These are phyloP conservation scores for Nycticebus coucang DNA, from an alignment of 2,113 vertebrate genomes.

Conservation along the genomic window DNA sequence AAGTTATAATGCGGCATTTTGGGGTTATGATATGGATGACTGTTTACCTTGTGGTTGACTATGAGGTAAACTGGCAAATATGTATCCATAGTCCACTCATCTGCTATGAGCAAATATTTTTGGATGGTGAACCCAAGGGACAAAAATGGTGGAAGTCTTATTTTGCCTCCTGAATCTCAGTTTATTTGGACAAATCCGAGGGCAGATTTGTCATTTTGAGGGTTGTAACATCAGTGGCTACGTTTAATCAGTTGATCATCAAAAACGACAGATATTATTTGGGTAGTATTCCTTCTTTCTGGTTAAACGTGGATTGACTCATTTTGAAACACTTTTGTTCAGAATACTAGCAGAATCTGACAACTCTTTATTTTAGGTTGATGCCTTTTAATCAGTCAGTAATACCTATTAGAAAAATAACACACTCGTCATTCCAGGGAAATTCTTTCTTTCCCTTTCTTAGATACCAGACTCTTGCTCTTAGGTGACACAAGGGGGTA, in stretches of 20 bases:
- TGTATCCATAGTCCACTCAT: background rate
- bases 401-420: background rate
- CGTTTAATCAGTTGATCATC: background rate
- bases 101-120: constrained; percentile 31
- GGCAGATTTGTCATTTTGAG: constrained; percentile 4
- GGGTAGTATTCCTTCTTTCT: background rate
- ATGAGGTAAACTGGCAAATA: constrained; percentile 38
- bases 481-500: background rate
- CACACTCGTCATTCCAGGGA: background rate
- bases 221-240: background rate
- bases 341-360: background rate
- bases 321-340: constrained; percentile 33
- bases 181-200: background rate
- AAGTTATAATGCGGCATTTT: background rate
- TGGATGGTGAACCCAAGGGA: background rate
- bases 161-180: background rate
- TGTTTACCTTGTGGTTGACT: constrained; percentile 40
- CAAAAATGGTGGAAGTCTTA: background rate
- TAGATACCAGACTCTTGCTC: background rate
- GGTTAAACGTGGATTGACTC: background rate
- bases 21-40: background rate
- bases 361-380: constrained; percentile 27
- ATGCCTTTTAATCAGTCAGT: background rate
- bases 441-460: constrained; percentile 2
- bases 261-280: background rate